A percentile compares a stretch with the other conserved stretches of the same genome.
Conservation (phyloP, 2,797 vertebrate genomes). For the Lithobates pipiens region DNA sequence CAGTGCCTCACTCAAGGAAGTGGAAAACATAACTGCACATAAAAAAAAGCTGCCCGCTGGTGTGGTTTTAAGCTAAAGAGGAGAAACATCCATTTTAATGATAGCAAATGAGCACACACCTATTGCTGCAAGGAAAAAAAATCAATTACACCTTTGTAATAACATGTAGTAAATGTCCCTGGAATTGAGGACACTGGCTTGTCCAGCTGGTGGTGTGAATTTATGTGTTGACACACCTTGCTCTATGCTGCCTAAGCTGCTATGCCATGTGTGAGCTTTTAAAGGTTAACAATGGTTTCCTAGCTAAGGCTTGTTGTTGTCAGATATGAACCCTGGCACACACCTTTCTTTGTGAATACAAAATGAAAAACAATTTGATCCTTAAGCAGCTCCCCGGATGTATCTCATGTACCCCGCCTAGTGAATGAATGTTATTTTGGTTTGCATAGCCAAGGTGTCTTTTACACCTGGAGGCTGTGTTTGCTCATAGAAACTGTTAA, state of each 20-base stretch:
- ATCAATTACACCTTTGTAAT: no score
- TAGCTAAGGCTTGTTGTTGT: slow-evolving; percentile 37
- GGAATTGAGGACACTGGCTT: no score
- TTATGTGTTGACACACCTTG: slow-evolving; percentile 23
- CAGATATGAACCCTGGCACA: slow-evolving; percentile 49
- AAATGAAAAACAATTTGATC: slow-evolving; percentile 48
- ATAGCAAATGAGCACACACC: no score
- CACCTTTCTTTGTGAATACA: slow-evolving; percentile 14
- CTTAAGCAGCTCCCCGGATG: slow-evolving; percentile 44
- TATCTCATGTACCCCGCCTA: slow-evolving; percentile 42
- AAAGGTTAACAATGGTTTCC: slow-evolving; percentile 47
- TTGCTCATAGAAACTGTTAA: slow-evolving; percentile 53
- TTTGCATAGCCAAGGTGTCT: slow-evolving; percentile 52
- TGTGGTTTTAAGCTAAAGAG: no score
- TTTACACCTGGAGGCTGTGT: slow-evolving; percentile 60
- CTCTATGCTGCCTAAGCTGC: slow-evolving; percentile 54
- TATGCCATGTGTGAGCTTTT: slow-evolving; percentile 54
- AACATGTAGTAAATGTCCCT: no score
- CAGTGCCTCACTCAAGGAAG: no score
- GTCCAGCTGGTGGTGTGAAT: background rate
- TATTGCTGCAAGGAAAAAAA: no score
- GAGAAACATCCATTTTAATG: no score
- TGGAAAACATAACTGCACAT: no score
- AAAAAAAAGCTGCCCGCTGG: no score
- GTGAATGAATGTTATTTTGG: slow-evolving; percentile 46